These are phyloP conservation scores for Grapholita molesta DNA, from an alignment of 1,140 invertebrate genomes.

Conservation along the genomic window DNA sequence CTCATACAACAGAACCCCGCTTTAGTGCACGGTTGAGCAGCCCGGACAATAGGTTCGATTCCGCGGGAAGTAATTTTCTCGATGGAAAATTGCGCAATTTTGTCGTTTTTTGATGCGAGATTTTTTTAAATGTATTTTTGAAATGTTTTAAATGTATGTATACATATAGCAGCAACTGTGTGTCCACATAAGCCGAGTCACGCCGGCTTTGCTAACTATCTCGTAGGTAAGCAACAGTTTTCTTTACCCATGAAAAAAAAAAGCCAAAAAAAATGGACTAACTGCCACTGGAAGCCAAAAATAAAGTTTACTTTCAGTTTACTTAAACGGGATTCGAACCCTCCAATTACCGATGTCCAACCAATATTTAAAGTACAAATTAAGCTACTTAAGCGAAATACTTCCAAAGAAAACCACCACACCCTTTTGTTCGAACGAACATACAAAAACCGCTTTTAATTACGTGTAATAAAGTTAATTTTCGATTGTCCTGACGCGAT, in stretches of 20 bases:
- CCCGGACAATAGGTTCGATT: slow-evolving; percentile 40
- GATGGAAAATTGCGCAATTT: slow-evolving; percentile 2
- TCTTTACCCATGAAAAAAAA: too few species aligned
- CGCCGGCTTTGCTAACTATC: too few species aligned
- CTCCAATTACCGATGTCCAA: slow-evolving; percentile 14
- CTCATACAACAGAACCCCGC: neutral
- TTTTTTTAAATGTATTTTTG: neutral
- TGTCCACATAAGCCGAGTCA: too few species aligned
- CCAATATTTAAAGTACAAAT: slow-evolving; percentile 17
- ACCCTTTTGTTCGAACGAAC: neutral
- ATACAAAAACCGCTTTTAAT: neutral
- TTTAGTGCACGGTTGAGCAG: slow-evolving; percentile 18
- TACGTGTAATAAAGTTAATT: neutral
- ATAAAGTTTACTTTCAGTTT: neutral
- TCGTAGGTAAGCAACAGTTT: too few species aligned
- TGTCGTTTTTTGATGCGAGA: neutral
- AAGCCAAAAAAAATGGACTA: too few species aligned
- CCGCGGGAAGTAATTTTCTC: slow-evolving; percentile 41
- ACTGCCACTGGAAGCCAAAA: too few species aligned
- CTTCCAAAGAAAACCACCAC: slow-evolving; percentile 14
- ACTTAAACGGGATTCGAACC: slow-evolving; percentile 7
- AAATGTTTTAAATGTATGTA: neutral
- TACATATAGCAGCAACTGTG: too few species aligned
- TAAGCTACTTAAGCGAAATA: slow-evolving; percentile 17
- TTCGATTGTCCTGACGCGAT: neutral